Percentiles rank a stretch among this genome's conserved stretches.
Evolutionary conservation across 2,888 invertebrate genomes (phyloP).

Genomic region (Oeneis ivallda): DNA sequence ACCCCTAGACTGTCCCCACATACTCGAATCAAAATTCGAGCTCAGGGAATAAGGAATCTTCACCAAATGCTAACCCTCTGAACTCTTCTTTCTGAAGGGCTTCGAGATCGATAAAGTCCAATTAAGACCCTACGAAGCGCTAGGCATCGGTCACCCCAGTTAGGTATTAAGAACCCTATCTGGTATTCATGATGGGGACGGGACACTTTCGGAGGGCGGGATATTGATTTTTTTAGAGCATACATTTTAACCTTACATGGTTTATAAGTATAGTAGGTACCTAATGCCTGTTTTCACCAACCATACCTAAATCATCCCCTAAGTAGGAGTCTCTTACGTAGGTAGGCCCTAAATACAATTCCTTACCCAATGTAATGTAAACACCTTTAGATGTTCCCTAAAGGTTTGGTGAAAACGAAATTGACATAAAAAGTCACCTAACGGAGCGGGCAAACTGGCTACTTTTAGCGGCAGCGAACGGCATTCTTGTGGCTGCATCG

Average conservation of each 20-base stretch:
- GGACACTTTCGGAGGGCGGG: constrained; percentile 31
- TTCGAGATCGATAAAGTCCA: constrained; percentile 37
- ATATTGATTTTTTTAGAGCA: constrained; percentile 33
- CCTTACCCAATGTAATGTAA: too few species aligned
- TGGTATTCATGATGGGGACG: constrained; percentile 34
- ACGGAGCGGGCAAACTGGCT: too few species aligned
- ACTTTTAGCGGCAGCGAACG: too few species aligned
- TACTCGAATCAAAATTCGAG: constrained; percentile 1
- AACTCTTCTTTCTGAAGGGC: constrained; percentile 27
- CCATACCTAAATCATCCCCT: too few species aligned
- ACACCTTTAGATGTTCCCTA: too few species aligned
- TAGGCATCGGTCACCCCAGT: constrained; percentile 38
- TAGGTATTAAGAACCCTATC: constrained; percentile 35
- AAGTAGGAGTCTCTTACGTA: too few species aligned
- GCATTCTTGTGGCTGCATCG: too few species aligned
- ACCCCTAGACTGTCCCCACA: background rate
- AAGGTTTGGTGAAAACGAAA: too few species aligned
- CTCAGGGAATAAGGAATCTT: constrained; percentile 10
- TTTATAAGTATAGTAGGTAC: too few species aligned
- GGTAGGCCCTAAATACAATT: too few species aligned
- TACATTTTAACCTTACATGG: background rate
- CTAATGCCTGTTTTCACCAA: too few species aligned
- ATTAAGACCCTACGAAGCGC: constrained; percentile 35
- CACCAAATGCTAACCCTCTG: constrained; percentile 16
- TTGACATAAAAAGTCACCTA: too few species aligned